Conservation (phyloP, 2,797 vertebrate genomes). For the Hapalemur alaotrensis region DNA sequence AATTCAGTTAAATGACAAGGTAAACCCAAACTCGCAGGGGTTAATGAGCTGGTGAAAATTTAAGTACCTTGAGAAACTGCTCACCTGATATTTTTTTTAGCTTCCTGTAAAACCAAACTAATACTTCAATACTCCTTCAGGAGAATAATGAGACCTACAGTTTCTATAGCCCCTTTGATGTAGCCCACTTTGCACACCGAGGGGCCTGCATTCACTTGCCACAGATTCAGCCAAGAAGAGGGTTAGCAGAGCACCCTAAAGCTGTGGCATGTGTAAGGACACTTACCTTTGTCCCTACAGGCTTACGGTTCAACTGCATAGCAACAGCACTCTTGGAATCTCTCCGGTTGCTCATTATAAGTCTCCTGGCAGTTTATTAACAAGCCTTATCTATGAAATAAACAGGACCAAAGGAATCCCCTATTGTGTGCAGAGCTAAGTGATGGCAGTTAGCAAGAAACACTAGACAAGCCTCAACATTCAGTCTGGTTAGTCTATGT, state of each 20-base stretch:
- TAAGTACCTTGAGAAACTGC: not conserved
- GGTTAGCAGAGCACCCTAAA: not conserved
- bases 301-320: not conserved
- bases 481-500: not conserved
- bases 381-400: not conserved
- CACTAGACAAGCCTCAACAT: not conserved
- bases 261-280: not conserved
- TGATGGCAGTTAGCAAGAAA: not conserved
- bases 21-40: not conserved
- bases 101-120: not conserved
- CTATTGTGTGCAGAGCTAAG: fast-evolving
- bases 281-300: not conserved
- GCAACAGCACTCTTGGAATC: not conserved
- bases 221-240: not conserved
- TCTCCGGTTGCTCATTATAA: not conserved
- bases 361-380: not conserved
- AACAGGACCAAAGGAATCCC: not conserved
- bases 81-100: not conserved
- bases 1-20: not conserved
- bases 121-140: not conserved
- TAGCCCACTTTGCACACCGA: not conserved
- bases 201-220: not conserved
- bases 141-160: not conserved
- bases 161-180: not conserved
- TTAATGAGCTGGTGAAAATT: not conserved